A percentile compares a stretch with the other conserved stretches of the same genome.
Evolutionary conservation across 2,888 invertebrate genomes (phyloP).

Genomic region (Zygogramma bicolorata): DNA sequence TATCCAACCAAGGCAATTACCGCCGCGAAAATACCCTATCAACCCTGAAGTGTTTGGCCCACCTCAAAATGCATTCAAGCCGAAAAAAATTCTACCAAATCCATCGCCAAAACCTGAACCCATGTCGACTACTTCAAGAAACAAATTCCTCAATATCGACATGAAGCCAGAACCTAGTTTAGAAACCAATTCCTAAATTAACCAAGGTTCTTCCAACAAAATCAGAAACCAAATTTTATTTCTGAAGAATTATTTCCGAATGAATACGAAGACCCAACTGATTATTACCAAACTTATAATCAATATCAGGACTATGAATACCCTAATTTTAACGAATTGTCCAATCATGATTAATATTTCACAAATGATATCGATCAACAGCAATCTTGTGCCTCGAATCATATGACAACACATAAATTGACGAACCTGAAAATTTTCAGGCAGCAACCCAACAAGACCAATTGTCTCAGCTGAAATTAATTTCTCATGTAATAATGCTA

Average conservation of each 20-base stretch:
- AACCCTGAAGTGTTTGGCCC: neutral
- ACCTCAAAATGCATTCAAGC: slow-evolving; percentile 4
- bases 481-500: neutral
- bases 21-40: neutral
- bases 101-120: no score
- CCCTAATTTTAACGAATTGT: no score
- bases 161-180: no score
- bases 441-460: neutral
- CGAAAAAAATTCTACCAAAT: slow-evolving; percentile 12
- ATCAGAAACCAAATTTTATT: no score
- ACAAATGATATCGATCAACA: neutral
- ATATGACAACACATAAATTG: neutral
- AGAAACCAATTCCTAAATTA: no score
- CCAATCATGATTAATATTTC: neutral
- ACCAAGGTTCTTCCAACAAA: no score
- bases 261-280: no score
- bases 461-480: neutral
- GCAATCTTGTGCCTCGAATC: neutral
- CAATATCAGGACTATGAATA: no score
- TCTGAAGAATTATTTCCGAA: no score
- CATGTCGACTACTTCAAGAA: no score
- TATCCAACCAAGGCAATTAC: neutral
- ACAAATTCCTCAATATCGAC: no score
- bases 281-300: no score
- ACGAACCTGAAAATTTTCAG: neutral